Conservation (phyloP, 2,113 vertebrate genomes). For the Sander vitreus region DNA sequence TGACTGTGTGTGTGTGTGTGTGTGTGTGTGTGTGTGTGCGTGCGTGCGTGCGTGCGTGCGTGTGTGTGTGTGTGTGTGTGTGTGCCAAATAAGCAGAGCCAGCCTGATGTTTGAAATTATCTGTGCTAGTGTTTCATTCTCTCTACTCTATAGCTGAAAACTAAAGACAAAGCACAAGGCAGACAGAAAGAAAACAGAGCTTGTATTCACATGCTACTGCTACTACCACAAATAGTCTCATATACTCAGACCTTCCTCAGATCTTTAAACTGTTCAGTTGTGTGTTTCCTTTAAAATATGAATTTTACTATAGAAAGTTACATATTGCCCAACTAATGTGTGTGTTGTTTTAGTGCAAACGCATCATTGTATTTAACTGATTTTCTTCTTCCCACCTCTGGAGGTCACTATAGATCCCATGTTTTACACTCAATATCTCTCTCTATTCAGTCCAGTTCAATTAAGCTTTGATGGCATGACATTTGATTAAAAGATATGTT, state of each 20-base stretch:
- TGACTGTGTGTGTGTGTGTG: slow-evolving; percentile 37
- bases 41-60: slow-evolving; percentile 11
- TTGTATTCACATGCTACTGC: neutral
- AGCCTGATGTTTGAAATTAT: slow-evolving; percentile 79
- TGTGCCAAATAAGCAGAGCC: slow-evolving; percentile 59
- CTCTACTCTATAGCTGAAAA: slow-evolving; percentile 28
- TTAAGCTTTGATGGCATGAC: slow-evolving; percentile 3
- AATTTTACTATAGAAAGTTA: neutral
- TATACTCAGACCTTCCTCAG: neutral
- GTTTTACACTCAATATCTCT: slow-evolving; percentile 28
- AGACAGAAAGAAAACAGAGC: slow-evolving; percentile 4
- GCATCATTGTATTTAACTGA: neutral
- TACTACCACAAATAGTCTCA: neutral
- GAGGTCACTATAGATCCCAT: slow-evolving; percentile 86
- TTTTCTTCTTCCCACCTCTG: slow-evolving; percentile 79
- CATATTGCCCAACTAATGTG: neutral
- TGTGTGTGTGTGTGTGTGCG: slow-evolving; percentile 7
- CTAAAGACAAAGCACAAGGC: slow-evolving; percentile 46
- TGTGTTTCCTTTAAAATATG: slow-evolving; percentile 2
- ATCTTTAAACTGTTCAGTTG: slow-evolving; percentile 8
- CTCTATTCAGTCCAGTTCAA: neutral
- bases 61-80: neutral
- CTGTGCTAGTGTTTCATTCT: slow-evolving; percentile 55
- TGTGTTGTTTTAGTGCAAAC: neutral
- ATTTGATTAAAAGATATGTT: neutral